These are phyloP conservation scores for Lagodon rhomboides DNA, from an alignment of 2,797 vertebrate species.

Conservation along the genomic window DNA sequence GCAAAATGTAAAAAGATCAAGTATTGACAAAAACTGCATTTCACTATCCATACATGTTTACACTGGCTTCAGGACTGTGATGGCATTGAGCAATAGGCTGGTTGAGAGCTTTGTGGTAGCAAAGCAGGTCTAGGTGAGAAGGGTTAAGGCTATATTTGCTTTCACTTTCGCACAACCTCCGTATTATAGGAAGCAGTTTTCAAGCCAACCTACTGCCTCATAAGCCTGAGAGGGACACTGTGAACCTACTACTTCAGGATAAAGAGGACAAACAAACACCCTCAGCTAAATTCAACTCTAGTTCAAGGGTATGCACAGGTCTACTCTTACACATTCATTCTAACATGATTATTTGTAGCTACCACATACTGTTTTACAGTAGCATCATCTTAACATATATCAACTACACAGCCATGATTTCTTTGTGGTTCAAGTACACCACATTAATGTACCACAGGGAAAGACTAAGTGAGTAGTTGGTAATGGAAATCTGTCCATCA, in stretches of 20 bases:
- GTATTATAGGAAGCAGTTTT: conserved; percentile 45
- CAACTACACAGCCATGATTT: conserved; percentile 64
- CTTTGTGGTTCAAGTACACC: conserved; percentile 51
- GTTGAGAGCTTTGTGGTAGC: conserved; percentile 44
- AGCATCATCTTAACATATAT: conserved; percentile 61
- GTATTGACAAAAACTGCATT: conserved; percentile 85
- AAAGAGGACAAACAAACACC: conserved; percentile 40
- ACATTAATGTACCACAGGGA: conserved; percentile 45
- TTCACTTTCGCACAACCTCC: conserved; percentile 50
- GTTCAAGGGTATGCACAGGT: conserved; percentile 47
- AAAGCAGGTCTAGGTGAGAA: conserved; percentile 36
- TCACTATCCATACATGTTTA: conserved; percentile 72
- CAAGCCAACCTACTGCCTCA: conserved; percentile 35
- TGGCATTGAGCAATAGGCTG: conserved; percentile 49
- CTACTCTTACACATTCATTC: conserved; percentile 71
- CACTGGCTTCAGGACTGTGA: conserved; percentile 66
- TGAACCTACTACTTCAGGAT: conserved; percentile 46
- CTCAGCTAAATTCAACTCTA: conserved; percentile 45
- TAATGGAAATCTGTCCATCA: conserved; percentile 61
- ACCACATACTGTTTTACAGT: conserved; percentile 67
- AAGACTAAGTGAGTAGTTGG: conserved; percentile 52
- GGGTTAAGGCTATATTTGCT: conserved; percentile 76
- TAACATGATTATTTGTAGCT: conserved; percentile 64
- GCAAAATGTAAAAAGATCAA: conserved; percentile 83
- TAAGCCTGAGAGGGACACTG: conserved; percentile 44